Base-by-base conservation (phyloP, 2,888 invertebrate genomes). In the Trissolcus brochymenae region DNA sequence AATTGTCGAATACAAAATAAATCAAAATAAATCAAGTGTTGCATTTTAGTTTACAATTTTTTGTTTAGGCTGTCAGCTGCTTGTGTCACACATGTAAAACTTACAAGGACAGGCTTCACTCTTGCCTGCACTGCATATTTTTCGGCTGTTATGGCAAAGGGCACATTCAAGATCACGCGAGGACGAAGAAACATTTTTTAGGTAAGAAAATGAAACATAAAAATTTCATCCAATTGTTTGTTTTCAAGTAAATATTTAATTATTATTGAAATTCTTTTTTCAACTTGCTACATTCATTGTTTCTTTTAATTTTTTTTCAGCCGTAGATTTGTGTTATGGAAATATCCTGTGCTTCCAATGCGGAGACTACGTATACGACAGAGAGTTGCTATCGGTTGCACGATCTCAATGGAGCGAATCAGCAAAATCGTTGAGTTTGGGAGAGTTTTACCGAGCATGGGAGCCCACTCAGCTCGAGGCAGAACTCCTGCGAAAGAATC, bases 361-460 rank as follows among this genome's bases (percentile, higher is more conserved):
- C 89, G 93, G 94, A 78, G 98, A 98, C 89, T 98, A 97, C 89
- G 94, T 98, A 59, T 98, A 98, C 90, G 96, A 97, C 87, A 90
- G 92, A 75, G 94, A 96, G 81, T 71, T 89, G 57, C 81, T 90
- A 81, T 82, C 85, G 78, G 86, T 90, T 56, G 87, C 89, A 43
- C 89, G 88, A 61, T 54, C 85, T 29, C 88, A 89, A 83, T 87
- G 88, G 86, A 89, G 89, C 84, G 87, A 88, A 68, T 88, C 87
- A 0, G 89, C 89, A 61, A 88, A 88, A 72, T 89, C 88, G 6
- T 79, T 88, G 64, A 87, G 87, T 57, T 82, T 89, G 17, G 89
- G 89, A 64, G 89, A 89, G 79, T 89, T 88, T 81, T 89, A 89
- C 81, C 84, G 89, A 62, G 84, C 94, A 11, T 97, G 96, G 96